A percentile compares a stretch with the other conserved stretches of the same genome.
Conservation (phyloP, 2,113 vertebrate genomes). For the Oceanites oceanicus region DNA sequence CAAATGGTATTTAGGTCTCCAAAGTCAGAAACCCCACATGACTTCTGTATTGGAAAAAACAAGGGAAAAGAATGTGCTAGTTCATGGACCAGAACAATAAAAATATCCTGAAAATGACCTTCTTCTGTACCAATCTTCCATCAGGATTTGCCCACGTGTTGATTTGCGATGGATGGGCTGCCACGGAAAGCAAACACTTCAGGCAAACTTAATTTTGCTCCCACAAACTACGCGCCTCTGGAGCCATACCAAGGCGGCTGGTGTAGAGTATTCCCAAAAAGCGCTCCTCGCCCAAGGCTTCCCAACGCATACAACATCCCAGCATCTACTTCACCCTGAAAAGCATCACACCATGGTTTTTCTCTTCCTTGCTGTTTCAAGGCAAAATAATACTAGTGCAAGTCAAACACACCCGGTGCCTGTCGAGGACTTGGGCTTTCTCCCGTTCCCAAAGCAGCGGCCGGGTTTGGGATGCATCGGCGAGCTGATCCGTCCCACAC, state of each 20-base stretch:
- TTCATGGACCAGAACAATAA: not conserved
- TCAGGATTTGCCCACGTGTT: not conserved
- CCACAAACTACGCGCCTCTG: fast-evolving
- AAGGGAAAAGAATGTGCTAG: not conserved
- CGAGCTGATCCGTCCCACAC: not conserved
- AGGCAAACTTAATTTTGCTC: not conserved
- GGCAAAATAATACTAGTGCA: not conserved
- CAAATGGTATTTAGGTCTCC: not conserved
- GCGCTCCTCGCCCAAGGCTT: not conserved
- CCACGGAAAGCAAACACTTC: not conserved
- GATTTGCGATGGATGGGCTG: not conserved
- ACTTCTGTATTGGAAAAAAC: fast-evolving
- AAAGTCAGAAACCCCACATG: fast-evolving
- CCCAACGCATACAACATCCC: not conserved
- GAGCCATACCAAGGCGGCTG: fast-evolving
- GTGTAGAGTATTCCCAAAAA: not conserved
- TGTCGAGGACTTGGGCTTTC: not conserved
- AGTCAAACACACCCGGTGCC: fast-evolving
- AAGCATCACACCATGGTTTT: fast-evolving
- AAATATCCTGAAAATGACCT: not conserved
- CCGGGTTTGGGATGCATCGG: not conserved
- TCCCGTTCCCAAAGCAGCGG: not conserved
- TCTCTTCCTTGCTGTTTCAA: not conserved
- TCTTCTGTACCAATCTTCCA: not conserved
- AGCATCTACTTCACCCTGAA: not conserved